A percentile compares a stretch with the other conserved stretches of the same genome.
Evolutionary conservation across 2,113 vertebrate genomes (phyloP).

Genomic region (Microtus montanus): DNA sequence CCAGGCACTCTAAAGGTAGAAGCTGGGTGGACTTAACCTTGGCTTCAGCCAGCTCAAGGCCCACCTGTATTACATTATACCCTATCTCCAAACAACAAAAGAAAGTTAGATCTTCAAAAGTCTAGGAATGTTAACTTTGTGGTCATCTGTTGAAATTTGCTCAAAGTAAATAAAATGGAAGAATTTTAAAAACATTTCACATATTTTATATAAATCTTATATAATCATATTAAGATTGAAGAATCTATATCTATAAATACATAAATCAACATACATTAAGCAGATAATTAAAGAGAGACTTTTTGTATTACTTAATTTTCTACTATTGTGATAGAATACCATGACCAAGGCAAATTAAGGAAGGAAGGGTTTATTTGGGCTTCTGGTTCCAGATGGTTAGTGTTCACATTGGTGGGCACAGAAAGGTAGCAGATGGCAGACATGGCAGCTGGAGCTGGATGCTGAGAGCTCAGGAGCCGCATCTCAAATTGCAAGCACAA

Average conservation of each 20-base stretch:
- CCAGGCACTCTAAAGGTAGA: background rate
- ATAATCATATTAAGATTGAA: background rate
- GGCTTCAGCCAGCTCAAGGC: background rate
- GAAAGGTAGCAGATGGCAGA: background rate
- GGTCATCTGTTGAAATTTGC: background rate
- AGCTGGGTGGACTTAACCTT: background rate
- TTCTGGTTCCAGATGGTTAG: background rate
- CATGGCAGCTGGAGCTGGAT: background rate
- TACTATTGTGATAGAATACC: background rate
- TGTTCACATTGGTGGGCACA: background rate
- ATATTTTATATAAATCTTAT: background rate
- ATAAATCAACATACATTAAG: background rate
- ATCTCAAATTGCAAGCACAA: background rate
- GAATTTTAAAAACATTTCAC: background rate
- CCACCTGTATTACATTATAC: background rate
- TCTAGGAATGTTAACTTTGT: background rate
- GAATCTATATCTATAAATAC: background rate
- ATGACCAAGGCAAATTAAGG: background rate
- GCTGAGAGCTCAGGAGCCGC: background rate
- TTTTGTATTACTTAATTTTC: background rate
- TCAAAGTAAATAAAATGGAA: background rate
- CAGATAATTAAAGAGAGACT: background rate
- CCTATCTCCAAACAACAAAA: background rate
- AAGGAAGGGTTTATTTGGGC: background rate
- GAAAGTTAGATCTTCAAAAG: background rate